Percentiles rank a stretch among this genome's conserved stretches.
These are phyloP conservation scores for Apodemia mormo DNA, from an alignment of 2,888 invertebrate genomes.

Conservation along the genomic window DNA sequence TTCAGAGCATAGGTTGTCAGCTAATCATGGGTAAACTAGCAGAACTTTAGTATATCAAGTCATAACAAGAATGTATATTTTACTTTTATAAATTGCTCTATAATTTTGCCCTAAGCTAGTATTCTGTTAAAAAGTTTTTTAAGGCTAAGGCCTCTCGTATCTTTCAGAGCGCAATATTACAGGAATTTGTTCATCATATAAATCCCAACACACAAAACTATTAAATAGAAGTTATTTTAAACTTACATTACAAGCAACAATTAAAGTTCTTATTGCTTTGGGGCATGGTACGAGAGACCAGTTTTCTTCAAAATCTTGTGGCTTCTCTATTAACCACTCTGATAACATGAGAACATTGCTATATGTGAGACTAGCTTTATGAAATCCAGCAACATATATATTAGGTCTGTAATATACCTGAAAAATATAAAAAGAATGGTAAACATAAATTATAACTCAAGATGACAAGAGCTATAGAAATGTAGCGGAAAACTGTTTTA, in stretches of 20 bases:
- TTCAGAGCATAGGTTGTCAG: too few relatives aligned
- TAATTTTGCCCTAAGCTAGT: too few relatives aligned
- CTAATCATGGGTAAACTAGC: too few relatives aligned
- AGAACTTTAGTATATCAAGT: too few relatives aligned
- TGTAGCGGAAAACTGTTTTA: too few relatives aligned
- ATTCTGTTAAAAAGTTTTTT: too few relatives aligned
- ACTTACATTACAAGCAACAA: slow-evolving; percentile 87
- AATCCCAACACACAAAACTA: not conserved
- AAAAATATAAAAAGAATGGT: slow-evolving; percentile 33
- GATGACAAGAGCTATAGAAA: too few relatives aligned
- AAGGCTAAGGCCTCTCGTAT: too few relatives aligned
- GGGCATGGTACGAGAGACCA: slow-evolving; percentile 92
- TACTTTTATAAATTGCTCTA: too few relatives aligned
- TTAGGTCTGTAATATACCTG: slow-evolving; percentile 61
- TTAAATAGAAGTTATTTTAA: not conserved
- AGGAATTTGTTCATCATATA: not conserved
- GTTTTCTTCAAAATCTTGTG: slow-evolving; percentile 85
- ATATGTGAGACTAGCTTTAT: slow-evolving; percentile 52
- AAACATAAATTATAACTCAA: too few relatives aligned
- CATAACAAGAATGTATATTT: too few relatives aligned
- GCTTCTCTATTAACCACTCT: slow-evolving; percentile 96
- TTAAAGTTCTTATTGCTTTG: slow-evolving; percentile 89
- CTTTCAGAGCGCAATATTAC: too few relatives aligned
- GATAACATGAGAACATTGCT: slow-evolving; percentile 90
- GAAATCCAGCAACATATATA: slow-evolving; percentile 72